Evolutionary conservation across 30 jellyfish, hydroid and myxozoan species (phyloP).

Genomic region (Haliclystus octoradiatus): DNA sequence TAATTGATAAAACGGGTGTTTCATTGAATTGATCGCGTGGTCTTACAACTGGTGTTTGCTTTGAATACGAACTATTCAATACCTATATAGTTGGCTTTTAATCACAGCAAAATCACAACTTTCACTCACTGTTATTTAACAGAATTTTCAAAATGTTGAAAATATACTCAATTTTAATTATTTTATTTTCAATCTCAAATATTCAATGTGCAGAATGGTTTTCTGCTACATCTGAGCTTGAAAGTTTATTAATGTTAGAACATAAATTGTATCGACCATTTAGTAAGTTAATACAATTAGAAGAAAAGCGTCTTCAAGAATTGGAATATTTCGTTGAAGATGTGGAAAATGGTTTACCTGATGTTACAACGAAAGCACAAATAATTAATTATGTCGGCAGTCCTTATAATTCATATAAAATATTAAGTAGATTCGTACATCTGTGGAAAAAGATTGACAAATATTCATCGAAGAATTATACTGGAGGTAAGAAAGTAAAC

Average conservation of each 20-base stretch:
- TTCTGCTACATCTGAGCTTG: conserved; percentile 71
- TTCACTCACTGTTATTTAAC: too few relatives aligned
- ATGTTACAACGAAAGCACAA: not conserved
- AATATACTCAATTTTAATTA: too few relatives aligned
- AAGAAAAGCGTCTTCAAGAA: conserved; percentile 42
- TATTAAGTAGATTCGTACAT: conserved; percentile 31
- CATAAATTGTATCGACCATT: conserved; percentile 37
- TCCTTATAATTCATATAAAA: conserved; percentile 31
- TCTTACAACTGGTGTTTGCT: too few relatives aligned
- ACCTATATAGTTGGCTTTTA: too few relatives aligned
- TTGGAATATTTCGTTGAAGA: conserved; percentile 24
- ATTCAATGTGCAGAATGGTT: not conserved
- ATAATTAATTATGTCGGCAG: conserved; percentile 22
- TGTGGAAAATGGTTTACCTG: conserved; percentile 19
- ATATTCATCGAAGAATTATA: not conserved
- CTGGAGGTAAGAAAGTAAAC: not conserved
- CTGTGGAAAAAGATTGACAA: conserved; percentile 29
- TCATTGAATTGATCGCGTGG: too few relatives aligned
- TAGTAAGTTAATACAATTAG: conserved; percentile 17
- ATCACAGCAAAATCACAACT: too few relatives aligned
- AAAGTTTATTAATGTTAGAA: conserved; percentile 43
- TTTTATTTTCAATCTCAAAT: not conserved
- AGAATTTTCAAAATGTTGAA: too few relatives aligned
- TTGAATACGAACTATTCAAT: too few relatives aligned
- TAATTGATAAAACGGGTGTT: too few relatives aligned